phyloP scores from a whole-genome alignment of 2,113 vertebrate species.

The Myodes glareolus region DNA sequence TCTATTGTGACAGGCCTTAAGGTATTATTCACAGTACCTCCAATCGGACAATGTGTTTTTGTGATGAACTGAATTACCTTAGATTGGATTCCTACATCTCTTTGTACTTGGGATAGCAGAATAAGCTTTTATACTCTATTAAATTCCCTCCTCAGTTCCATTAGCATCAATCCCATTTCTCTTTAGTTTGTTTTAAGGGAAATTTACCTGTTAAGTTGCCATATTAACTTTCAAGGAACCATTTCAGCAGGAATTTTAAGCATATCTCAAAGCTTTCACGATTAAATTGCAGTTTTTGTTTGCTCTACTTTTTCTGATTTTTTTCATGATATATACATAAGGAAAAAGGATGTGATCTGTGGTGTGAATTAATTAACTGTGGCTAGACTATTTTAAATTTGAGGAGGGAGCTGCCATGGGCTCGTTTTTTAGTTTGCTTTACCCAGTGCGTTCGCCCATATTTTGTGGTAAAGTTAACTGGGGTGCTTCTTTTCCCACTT shows the following conservation, averaged over 20 bases:
- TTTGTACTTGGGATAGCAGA: slow-evolving; percentile 34
- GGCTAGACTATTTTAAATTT: background rate
- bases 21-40: slow-evolving; percentile 41
- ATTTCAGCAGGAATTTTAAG: slow-evolving; percentile 59
- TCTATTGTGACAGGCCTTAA: background rate
- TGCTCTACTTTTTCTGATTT: background rate
- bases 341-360: background rate
- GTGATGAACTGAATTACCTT: slow-evolving; percentile 65
- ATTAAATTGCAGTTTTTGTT: slow-evolving; percentile 10
- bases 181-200: slow-evolving; percentile 49
- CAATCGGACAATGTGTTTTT: slow-evolving; percentile 76
- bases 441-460: background rate
- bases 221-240: slow-evolving; percentile 60
- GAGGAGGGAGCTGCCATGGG: background rate
- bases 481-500: background rate
- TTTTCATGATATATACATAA: background rate
- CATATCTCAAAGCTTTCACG: slow-evolving; percentile 57
- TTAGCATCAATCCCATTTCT: slow-evolving; percentile 56
- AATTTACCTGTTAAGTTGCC: slow-evolving; percentile 67
- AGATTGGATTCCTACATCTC: slow-evolving; percentile 53
- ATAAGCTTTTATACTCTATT: slow-evolving; percentile 63
- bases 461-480: background rate
- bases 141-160: slow-evolving; percentile 43
- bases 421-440: background rate
- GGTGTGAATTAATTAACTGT: slow-evolving; percentile 31